Base-by-base conservation (phyloP, 2,888 invertebrate genomes). In the Callinectes sapidus region DNA sequence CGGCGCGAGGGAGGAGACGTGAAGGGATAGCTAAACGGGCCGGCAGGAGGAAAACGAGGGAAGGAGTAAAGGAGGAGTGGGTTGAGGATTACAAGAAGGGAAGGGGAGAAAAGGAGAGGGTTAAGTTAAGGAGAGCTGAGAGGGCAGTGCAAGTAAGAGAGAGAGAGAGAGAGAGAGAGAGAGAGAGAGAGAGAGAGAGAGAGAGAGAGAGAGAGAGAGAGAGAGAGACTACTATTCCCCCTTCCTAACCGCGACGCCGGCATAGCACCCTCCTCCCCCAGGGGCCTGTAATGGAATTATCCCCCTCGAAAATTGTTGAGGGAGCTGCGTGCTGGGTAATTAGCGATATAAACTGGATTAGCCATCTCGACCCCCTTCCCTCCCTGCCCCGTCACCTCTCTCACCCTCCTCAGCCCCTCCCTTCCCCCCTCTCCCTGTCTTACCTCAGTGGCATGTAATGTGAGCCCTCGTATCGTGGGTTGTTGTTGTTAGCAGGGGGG, bases 311-410 rank as follows among this genome's bases (percentile, higher is more conserved):
- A 90, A 90, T 90, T 90, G 86, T 90, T 90, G 81, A 39, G 90
- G 90, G 86, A 90, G 85, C 86, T 61, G 39, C 54, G 90, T 55
- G 85, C 55, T 35, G 55, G 81, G 39, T 90, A 61, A 90, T 90
- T 90, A 90, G 90, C 85, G 85, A 90, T 86, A 85, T 90, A 90
- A 90, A 90, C 86, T 85, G 85, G 86, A 90, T 90, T 90, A 85
- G 54, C 81, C 85, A 39, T 90, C 54, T 61, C 66, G 87, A 28
- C 14, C 23, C 13, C 88, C 88, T 32, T 54, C 87, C 54, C 48
- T 54, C 87, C n/a, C 48, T 23, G 54, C 48, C 54, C 54, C 54
- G 0, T 48, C 54, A 39, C 39, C 48, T 87, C 48, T 23, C 54
- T 61, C 28, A 16, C 55, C 54, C 55, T 54, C 55, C 54, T 32